Evolutionary conservation across 2,113 vertebrate genomes (phyloP).

Genomic region (Lynx canadensis): DNA sequence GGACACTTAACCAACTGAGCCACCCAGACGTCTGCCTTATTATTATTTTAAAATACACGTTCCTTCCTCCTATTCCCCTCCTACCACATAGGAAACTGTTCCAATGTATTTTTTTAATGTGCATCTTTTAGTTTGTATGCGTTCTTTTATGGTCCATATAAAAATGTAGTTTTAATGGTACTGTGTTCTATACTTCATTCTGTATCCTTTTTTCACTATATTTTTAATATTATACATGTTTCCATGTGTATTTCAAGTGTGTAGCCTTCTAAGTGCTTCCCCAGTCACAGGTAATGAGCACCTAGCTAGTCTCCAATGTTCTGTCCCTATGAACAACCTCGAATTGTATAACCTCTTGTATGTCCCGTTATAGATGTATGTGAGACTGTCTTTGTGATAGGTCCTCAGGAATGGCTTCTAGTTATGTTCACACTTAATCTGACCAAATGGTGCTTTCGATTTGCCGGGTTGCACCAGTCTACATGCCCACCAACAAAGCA

Average conservation of each 20-base stretch:
- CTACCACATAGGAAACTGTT: not conserved
- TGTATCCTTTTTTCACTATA: not conserved
- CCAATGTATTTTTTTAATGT: not conserved
- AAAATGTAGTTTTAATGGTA: not conserved
- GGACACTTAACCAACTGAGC: too few relatives aligned
- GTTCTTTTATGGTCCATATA: not conserved
- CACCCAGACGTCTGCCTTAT: not conserved
- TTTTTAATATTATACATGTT: constrained; percentile 8
- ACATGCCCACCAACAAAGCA: not conserved
- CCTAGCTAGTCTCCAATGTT: not conserved
- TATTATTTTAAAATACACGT: not conserved
- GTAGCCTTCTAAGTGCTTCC: not conserved
- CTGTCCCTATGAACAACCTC: not conserved
- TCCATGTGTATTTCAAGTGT: not conserved
- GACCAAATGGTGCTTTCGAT: not conserved
- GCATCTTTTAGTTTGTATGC: not conserved
- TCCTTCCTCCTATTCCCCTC: not conserved
- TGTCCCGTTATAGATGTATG: not conserved
- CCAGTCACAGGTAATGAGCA: not conserved
- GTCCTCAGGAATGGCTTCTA: not conserved
- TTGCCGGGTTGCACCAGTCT: not conserved
- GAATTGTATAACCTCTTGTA: not conserved
- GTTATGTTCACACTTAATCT: not conserved
- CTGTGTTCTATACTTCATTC: not conserved
- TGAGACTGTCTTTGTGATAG: not conserved